Conservation (phyloP, 1,140 invertebrate genomes). For the Vollenhovia emeryi region DNA sequence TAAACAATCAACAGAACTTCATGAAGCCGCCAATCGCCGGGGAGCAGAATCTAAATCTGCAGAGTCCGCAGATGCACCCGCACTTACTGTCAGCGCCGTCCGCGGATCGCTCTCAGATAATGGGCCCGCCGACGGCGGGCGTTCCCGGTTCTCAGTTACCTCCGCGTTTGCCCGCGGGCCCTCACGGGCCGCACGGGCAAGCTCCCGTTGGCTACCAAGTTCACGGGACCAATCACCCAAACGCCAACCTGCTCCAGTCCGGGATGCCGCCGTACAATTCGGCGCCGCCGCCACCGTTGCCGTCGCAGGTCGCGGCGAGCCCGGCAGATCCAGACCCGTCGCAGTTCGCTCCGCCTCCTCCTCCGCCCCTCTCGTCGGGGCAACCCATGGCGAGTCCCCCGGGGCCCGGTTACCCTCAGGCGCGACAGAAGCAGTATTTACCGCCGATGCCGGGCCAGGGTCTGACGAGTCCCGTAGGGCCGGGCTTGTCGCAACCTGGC, state of each 20-base stretch:
- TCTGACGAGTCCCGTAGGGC: slow-evolving; percentile 5
- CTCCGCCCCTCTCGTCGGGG: neutral
- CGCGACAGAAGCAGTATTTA: slow-evolving; percentile 5
- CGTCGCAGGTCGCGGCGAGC: neutral
- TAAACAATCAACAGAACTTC: slow-evolving; percentile 71
- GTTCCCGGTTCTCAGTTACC: slow-evolving; percentile 4
- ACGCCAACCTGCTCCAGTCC: slow-evolving; percentile 1
- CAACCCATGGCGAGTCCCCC: neutral
- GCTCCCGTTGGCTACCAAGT: neutral
- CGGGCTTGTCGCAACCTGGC: slow-evolving; percentile 25
- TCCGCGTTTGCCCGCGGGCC: neutral
- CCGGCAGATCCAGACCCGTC: neutral
- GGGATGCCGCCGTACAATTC: slow-evolving; percentile 33
- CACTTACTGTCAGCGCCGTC: slow-evolving; percentile 35
- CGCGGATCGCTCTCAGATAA: slow-evolving; percentile 35
- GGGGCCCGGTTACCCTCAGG: slow-evolving; percentile 13
- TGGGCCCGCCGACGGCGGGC: slow-evolving; percentile 7
- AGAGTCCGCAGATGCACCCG: slow-evolving; percentile 57
- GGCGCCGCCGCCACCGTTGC: neutral
- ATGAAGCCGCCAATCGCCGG: slow-evolving; percentile 60
- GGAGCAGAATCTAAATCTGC: slow-evolving; percentile 69
- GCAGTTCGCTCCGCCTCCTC: slow-evolving; percentile 14
- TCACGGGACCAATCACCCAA: neutral
- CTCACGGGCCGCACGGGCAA: slow-evolving; percentile 24
- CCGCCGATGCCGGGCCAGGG: slow-evolving; percentile 33